Evolutionary conservation across 2,113 vertebrate species (phyloP).

Genomic region (Podilymbus podiceps): DNA sequence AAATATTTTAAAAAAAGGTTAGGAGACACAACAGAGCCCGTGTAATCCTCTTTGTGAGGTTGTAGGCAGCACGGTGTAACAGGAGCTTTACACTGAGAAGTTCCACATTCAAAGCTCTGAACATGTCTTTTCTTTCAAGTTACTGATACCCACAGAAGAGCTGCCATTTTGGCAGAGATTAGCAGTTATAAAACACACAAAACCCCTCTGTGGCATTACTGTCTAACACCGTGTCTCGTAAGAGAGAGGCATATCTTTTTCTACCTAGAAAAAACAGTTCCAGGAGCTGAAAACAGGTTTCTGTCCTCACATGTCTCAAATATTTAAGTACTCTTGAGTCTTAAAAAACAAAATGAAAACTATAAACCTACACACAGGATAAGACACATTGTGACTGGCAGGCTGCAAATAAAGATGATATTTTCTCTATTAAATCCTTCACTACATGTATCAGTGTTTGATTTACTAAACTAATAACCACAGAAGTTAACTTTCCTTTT

Average conservation of each 20-base stretch:
- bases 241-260: background rate
- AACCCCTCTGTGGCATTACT: background rate
- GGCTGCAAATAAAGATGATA: background rate
- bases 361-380: background rate
- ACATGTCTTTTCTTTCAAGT: constrained; percentile 10
- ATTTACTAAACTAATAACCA: background rate
- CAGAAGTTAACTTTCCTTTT: background rate
- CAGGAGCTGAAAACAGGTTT: background rate
- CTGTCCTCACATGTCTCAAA: background rate
- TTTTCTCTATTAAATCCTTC: background rate
- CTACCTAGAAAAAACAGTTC: background rate
- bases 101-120: background rate
- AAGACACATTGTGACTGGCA: background rate
- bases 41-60: constrained; percentile 25
- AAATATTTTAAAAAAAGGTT: background rate
- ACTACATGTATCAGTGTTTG: background rate
- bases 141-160: constrained; percentile 13
- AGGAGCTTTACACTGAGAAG: constrained; percentile 15
- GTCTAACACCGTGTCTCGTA: background rate
- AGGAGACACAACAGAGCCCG: background rate
- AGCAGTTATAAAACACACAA: constrained; percentile 12
- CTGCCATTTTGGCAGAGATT: constrained; percentile 14
- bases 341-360: background rate
- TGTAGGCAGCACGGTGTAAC: background rate
- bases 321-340: background rate